Conservation (phyloP, 1,140 invertebrate species). For the Trachelipus rathkii region DNA sequence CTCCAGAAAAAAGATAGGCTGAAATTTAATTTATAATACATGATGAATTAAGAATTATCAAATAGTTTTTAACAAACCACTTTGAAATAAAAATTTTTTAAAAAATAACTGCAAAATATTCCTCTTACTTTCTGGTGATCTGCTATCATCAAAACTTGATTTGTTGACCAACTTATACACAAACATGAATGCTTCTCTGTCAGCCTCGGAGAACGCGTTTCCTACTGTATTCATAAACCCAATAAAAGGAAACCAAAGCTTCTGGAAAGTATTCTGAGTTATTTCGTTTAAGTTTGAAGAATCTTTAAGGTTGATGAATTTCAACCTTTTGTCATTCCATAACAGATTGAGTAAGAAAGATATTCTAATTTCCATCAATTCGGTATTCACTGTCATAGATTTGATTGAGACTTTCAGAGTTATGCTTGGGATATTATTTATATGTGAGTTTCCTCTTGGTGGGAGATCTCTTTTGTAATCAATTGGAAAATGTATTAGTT, state of each 20-base stretch:
- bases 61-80: no score
- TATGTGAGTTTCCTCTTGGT: background rate
- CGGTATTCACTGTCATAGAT: conserved; percentile 36
- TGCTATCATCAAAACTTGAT: conserved; percentile 19
- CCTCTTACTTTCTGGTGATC: background rate
- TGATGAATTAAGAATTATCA: no score
- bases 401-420: conserved; percentile 34
- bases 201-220: conserved; percentile 27
- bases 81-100: no score
- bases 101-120: no score
- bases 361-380: conserved; percentile 32
- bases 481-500: conserved; percentile 19
- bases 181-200: conserved; percentile 29
- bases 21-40: no score
- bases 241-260: conserved; percentile 12
- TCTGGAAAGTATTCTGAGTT: background rate
- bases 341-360: conserved; percentile 33
- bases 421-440: conserved; percentile 18
- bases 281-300: conserved; percentile 26
- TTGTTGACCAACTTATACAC: conserved; percentile 18
- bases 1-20: conserved; percentile 31
- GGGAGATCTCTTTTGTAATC: conserved; percentile 26
- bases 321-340: conserved; percentile 41
- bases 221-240: conserved; percentile 17
- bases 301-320: conserved; percentile 39